Base-by-base conservation (phyloP, 2,113 vertebrate species). In the Sphyrna mokarran region DNA sequence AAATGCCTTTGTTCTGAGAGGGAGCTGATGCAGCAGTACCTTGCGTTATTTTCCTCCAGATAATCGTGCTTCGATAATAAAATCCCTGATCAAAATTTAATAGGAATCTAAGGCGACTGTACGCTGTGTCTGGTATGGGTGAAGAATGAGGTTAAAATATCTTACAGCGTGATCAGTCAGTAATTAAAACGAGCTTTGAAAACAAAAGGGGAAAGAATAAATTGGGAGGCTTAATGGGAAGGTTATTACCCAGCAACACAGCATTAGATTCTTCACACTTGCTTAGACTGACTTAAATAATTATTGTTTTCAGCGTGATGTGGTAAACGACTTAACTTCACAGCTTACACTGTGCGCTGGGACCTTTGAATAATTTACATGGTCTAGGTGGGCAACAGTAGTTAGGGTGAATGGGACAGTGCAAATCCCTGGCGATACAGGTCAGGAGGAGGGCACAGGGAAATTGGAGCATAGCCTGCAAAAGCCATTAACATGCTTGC, bases 401-500 rank as follows among this genome's bases (percentile, higher is more conserved):
- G 87, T 80, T 54, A 78, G 96, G 48, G 96, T 76, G 95, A 95
- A 96, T 58, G 43, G 83, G 94, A 72, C 94, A 95, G n/a, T 95
- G 58, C 76, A 96, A 96, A 61, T 97, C 96, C 95, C 95, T 96
- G 96, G 96, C 96, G 96, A 96, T 95, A 96, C 96, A 96, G 97
- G 97, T 97, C 97, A 95, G 95, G 96, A 95, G 96, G 97, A 96
- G 96, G 96, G 96, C 96, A 97, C 72, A 96, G 96, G 83, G 96
- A 97, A 96, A 96, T n/a, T 66, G 96, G 96, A 97, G 95, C 96
- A 96, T 96, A 97, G 96, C 96, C 97, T 97, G 97, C 96, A 96
- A 97, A 97, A 97, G 96, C 96, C 97, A 96, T 97, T 97, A 97
- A 78, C 96, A 96, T 96, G 96, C 96, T 97, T 97, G 97, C 97